phyloP scores from a whole-genome alignment of 2,888 invertebrate genomes.

The Agapostemon virescens region DNA sequence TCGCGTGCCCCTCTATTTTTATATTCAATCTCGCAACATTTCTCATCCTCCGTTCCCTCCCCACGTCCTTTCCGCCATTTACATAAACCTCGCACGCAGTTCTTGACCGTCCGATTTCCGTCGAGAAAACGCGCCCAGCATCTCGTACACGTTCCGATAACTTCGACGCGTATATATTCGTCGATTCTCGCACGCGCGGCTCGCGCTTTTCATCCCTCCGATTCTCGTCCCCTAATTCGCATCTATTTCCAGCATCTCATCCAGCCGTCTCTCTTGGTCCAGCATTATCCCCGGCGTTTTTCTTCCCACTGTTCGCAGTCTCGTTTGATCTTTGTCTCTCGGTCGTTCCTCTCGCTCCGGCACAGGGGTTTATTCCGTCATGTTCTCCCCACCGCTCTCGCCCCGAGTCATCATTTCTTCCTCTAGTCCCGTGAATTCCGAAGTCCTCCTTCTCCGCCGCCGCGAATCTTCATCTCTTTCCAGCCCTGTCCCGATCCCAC shows the following conservation, averaged over 20 bases:
- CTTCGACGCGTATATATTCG: not conserved
- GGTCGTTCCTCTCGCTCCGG: slow-evolving; percentile 10
- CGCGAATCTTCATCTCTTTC: slow-evolving; percentile 22
- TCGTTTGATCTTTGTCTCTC: slow-evolving; percentile 26
- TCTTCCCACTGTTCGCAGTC: slow-evolving; percentile 6
- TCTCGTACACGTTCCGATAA: not conserved
- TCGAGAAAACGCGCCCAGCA: not conserved
- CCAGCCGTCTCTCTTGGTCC: slow-evolving; percentile 32
- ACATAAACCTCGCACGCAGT: not conserved
- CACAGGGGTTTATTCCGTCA: slow-evolving; percentile 4
- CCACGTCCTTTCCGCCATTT: not conserved
- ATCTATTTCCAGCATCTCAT: slow-evolving; percentile 29
- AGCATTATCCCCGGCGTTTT: not conserved
- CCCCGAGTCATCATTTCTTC: not conserved
- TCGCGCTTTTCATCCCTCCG: slow-evolving; percentile 20
- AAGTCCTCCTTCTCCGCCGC: slow-evolving; percentile 1
- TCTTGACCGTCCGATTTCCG: not conserved
- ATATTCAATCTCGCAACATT: not conserved
- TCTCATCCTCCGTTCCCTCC: not conserved
- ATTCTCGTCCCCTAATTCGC: slow-evolving; percentile 38
- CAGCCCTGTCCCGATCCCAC: not conserved
- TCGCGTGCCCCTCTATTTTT: slow-evolving; percentile 6
- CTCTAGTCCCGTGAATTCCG: slow-evolving; percentile 2
- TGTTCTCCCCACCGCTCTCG: not conserved
- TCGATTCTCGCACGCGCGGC: not conserved